These are phyloP conservation scores for Bursaphelenchus mucronatus DNA, from an alignment of 1,140 invertebrate genomes.

Conservation along the genomic window DNA sequence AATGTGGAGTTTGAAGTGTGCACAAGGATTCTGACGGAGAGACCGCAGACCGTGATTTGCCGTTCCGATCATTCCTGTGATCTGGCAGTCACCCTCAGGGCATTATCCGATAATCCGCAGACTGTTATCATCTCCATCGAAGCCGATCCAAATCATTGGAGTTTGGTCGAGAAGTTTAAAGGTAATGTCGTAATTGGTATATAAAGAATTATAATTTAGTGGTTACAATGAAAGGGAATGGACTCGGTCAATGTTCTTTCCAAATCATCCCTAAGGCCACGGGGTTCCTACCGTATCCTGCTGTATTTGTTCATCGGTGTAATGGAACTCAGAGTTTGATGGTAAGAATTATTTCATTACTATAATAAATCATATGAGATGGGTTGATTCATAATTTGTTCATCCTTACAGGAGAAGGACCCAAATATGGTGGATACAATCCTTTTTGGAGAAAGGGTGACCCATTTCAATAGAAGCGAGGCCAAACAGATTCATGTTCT, in stretches of 20 bases:
- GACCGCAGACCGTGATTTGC: conserved; percentile 53
- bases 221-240: conserved; percentile 52
- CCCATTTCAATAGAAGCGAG: conserved; percentile 45
- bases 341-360: conserved; percentile 17
- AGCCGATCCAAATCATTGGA: conserved; percentile 39
- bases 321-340: conserved; percentile 26
- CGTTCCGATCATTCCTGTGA: conserved; percentile 48
- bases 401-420: conserved; percentile 4
- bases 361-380: conserved; percentile 14
- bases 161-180: conserved; percentile 39
- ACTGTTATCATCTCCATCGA: conserved; percentile 46
- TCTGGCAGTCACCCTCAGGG: conserved; percentile 52
- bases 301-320: conserved; percentile 44
- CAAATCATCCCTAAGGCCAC: conserved; percentile 49
- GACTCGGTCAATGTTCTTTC: conserved; percentile 51
- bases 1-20: conserved; percentile 54
- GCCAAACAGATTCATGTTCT: conserved; percentile 57
- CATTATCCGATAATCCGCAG: conserved; percentile 35
- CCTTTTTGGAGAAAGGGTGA: conserved; percentile 42
- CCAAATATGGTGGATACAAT: conserved; percentile 24
- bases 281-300: conserved; percentile 55
- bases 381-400: conserved; percentile 6
- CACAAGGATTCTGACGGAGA: conserved; percentile 52
- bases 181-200: conserved; percentile 23
- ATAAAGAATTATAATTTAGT: conserved; percentile 32